Evolutionary conservation across 2,888 invertebrate genomes (phyloP).

Genomic region (Fragum sueziense): DNA sequence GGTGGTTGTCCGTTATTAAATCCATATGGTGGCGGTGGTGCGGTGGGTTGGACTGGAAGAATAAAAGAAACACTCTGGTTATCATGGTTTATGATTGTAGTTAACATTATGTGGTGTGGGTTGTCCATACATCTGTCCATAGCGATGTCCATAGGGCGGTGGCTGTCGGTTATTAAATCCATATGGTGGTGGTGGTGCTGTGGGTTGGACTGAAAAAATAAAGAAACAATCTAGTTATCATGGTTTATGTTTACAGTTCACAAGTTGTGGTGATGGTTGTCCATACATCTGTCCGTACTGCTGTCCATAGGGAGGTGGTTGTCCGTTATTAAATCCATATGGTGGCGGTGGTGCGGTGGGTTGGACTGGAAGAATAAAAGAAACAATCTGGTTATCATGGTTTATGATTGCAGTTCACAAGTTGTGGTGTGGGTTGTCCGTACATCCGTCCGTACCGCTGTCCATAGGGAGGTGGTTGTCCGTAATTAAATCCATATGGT

Average conservation of each 20-base stretch:
- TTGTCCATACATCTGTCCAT: not conserved
- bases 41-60: constrained; percentile 14
- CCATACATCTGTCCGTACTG: not conserved
- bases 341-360: constrained; percentile 6
- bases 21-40: constrained; percentile 16
- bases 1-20: constrained; percentile 12
- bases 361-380: no score
- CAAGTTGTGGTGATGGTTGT: not conserved
- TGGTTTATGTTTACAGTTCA: no score
- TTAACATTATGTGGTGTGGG: not conserved
- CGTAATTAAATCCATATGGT: not conserved
- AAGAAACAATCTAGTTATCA: no score
- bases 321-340: not conserved
- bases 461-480: constrained; percentile 8
- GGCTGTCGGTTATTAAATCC: not conserved
- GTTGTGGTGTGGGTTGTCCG: not conserved
- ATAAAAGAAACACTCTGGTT: not conserved
- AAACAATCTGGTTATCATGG: no score
- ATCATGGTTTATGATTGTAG: no score
- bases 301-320: constrained; percentile 8
- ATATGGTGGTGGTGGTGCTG: not conserved
- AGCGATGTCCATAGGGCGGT: not conserved
- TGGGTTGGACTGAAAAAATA: not conserved
- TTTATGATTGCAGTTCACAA: no score
- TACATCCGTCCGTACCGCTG: not conserved